These are phyloP conservation scores for Himantopus leucocephalus DNA, from an alignment of 2,113 vertebrate species.

Conservation along the genomic window DNA sequence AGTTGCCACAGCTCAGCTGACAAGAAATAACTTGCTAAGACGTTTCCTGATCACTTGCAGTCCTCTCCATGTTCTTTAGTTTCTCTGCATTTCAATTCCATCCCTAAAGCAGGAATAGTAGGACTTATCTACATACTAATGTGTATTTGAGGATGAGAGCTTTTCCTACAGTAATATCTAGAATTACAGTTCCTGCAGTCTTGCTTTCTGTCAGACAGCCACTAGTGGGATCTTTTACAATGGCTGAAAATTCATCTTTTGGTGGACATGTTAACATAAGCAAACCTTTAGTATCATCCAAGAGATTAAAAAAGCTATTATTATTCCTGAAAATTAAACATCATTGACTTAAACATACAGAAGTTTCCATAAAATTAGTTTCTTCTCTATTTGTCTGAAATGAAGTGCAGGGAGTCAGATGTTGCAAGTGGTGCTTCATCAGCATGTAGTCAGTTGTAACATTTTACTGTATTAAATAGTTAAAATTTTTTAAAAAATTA, in stretches of 20 bases:
- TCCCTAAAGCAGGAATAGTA: background rate
- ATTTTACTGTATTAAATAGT: background rate
- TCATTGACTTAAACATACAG: background rate
- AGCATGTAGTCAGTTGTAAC: background rate
- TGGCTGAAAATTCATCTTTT: background rate
- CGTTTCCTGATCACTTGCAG: background rate
- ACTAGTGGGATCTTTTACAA: background rate
- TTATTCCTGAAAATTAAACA: background rate
- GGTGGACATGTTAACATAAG: background rate
- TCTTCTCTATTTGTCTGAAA: background rate
- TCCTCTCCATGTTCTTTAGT: background rate
- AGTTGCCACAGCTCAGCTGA: background rate
- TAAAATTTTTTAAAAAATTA: too few relatives aligned
- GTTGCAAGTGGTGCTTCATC: background rate
- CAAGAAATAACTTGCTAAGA: background rate
- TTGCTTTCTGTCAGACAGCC: background rate
- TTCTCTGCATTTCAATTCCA: background rate
- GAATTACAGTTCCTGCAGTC: background rate
- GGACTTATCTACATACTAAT: background rate
- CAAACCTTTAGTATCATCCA: background rate
- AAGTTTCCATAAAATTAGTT: background rate
- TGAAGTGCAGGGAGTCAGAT: background rate
- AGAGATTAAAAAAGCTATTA: background rate
- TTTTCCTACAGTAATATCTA: background rate
- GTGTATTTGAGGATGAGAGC: background rate